These are phyloP conservation scores for Sepiola atlantica DNA, from an alignment of 2,888 invertebrate genomes.

Conservation along the genomic window DNA sequence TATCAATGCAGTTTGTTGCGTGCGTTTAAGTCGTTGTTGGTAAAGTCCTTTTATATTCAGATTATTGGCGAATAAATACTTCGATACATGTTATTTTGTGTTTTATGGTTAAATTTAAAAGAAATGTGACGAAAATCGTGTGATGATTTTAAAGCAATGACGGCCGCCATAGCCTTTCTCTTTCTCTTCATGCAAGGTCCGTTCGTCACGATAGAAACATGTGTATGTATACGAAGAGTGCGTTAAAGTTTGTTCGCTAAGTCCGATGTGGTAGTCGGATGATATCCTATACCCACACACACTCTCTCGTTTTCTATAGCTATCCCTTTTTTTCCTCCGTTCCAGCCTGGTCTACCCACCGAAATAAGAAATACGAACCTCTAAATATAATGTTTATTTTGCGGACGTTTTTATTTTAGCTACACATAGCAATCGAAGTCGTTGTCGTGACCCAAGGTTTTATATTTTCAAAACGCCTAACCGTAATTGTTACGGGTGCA, in stretches of 20 bases:
- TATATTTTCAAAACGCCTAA: too few relatives aligned
- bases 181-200: background rate
- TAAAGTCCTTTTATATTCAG: background rate
- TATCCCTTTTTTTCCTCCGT: background rate
- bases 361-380: background rate
- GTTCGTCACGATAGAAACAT: background rate
- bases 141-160: background rate
- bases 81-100: background rate
- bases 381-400: background rate
- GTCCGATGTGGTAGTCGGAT: background rate
- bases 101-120: background rate
- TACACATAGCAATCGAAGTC: too few relatives aligned
- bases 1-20: background rate
- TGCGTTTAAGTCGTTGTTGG: background rate
- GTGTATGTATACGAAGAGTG: background rate
- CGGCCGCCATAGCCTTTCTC: background rate
- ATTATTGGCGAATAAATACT: background rate
- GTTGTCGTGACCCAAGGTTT: too few relatives aligned
- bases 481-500: too few relatives aligned
- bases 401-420: too few relatives aligned
- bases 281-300: background rate
- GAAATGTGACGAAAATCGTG: background rate
- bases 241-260: background rate
- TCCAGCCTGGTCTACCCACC: background rate
- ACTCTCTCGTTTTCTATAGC: too few relatives aligned